Percentiles rank a stretch among this genome's conserved stretches.
Conservation (phyloP, 2,888 invertebrate genomes). For the Microplitis manilae region DNA sequence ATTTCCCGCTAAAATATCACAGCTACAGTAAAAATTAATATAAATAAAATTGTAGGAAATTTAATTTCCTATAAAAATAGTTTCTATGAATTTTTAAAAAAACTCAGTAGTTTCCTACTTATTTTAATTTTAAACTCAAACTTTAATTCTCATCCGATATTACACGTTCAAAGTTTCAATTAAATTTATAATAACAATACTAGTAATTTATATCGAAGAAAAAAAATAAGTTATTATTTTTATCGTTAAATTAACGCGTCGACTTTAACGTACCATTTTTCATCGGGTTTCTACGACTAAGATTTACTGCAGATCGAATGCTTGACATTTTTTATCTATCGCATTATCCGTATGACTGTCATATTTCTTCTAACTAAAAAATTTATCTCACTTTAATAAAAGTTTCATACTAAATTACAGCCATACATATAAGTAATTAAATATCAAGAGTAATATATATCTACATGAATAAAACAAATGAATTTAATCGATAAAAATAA, state of each 20-base stretch:
- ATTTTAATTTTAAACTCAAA: too few species aligned
- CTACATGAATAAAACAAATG: neutral
- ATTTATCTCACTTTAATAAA: neutral
- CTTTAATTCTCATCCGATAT: too few species aligned
- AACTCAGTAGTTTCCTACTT: too few species aligned
- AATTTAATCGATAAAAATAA: neutral
- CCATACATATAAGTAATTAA: neutral
- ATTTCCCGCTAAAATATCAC: too few species aligned
- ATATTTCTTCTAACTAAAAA: neutral
- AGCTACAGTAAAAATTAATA: too few species aligned
- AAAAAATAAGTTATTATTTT: neutral
- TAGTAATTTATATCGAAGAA: too few species aligned
- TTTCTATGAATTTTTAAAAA: too few species aligned
- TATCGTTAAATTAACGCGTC: neutral
- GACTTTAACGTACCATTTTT: slow-evolving; percentile 8
- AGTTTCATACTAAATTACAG: neutral
- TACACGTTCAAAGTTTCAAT: too few species aligned
- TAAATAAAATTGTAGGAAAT: too few species aligned
- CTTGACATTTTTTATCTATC: slow-evolving; percentile 20
- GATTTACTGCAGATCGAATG: slow-evolving; percentile 35
- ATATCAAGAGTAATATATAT: neutral
- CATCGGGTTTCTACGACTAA: slow-evolving; percentile 11
- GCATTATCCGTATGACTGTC: neutral
- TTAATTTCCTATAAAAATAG: too few species aligned
- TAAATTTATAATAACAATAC: too few species aligned